These are phyloP conservation scores for Harpegnathos saltator DNA, from an alignment of 1,140 invertebrate genomes.

Conservation along the genomic window DNA sequence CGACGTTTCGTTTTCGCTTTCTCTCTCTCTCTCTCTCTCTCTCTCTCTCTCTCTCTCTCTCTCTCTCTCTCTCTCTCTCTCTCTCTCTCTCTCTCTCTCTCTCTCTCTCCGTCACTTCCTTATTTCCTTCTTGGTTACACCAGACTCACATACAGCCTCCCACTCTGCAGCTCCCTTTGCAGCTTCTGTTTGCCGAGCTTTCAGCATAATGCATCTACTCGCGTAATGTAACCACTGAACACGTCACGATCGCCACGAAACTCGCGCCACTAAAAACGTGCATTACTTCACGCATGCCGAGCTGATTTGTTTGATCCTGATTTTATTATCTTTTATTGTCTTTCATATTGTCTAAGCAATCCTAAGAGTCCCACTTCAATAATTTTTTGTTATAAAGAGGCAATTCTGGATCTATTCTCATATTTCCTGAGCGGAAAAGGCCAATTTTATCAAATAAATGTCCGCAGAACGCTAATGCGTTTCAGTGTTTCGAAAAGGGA, in stretches of 20 bases:
- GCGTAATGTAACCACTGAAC: conserved; percentile 8
- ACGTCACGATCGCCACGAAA: conserved; percentile 18
- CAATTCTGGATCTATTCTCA: too few species aligned
- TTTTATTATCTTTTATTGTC: not conserved
- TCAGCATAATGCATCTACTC: conserved; percentile 61
- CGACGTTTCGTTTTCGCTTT: not conserved
- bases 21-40: conserved; percentile 17
- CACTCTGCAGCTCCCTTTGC: conserved; percentile 24
- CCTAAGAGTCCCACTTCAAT: too few species aligned
- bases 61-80: conserved; percentile 26
- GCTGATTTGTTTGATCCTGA: not conserved
- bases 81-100: conserved; percentile 1
- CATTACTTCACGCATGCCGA: not conserved
- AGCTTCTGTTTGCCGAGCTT: conserved; percentile 65
- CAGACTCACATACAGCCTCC: conserved; percentile 34
- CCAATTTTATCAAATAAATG: too few species aligned
- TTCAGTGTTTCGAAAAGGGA: too few species aligned
- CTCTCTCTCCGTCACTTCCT: conserved; percentile 4
- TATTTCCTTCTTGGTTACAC: conserved; percentile 31
- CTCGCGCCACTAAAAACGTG: conserved; percentile 10
- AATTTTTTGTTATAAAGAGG: not conserved
- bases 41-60: conserved; percentile 2
- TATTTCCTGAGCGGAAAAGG: too few species aligned
- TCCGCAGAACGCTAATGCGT: too few species aligned
- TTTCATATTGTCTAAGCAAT: too few species aligned